Base-by-base conservation (phyloP, 2,888 invertebrate species). In the Cheiracanthium punctorium region DNA sequence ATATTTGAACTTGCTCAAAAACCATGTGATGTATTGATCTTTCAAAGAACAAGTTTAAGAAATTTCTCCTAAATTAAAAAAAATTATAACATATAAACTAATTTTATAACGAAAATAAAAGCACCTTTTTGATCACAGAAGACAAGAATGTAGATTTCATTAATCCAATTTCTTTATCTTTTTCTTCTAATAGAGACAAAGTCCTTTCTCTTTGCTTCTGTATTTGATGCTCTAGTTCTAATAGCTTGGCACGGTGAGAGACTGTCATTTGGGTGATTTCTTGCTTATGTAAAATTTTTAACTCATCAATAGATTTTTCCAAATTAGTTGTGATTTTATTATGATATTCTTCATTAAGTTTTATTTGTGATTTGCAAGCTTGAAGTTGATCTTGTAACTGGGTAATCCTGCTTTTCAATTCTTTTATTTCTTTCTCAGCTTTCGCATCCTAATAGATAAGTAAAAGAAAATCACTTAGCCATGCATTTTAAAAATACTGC, bases 171-270 rank as follows among this genome's bases (percentile, higher is more conserved):
- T 93, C 93, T 67, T 90, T 90, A 79, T 97, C 97, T 33, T 96
- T 96, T 90, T 97, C 97, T 20, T 95, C 94, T 43, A 97, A 92
- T 30, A 97, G 91, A 1, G 94, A 94, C 10, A 96, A 92, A 43
- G 96, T 96, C 48, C 97, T 93, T 77, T 95, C 95, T 0, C 97
- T 93, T 90, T 97, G 97, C n/a, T 95, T 95, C 69, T 94, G 93
- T 4, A 92, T 92, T 90, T 96, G 95, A 89, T 95, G 94, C 90
- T 96, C 96, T 77, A 96, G 91, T 58, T 93, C 93, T 14, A 93
- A 92, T 0, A 94, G 91, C 89, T 93, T 93, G 24, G 92, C 92
- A 32, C 72, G 41, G 37, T 71, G n/a, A 7, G 43, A 48, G 7
- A 71, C 1, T 88, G 94, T 94, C 10, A 85, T 90, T 77, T 88